Percentiles rank a stretch among this genome's conserved stretches.
Evolutionary conservation across 2,113 vertebrate genomes (phyloP).

Genomic region (Channa argus): DNA sequence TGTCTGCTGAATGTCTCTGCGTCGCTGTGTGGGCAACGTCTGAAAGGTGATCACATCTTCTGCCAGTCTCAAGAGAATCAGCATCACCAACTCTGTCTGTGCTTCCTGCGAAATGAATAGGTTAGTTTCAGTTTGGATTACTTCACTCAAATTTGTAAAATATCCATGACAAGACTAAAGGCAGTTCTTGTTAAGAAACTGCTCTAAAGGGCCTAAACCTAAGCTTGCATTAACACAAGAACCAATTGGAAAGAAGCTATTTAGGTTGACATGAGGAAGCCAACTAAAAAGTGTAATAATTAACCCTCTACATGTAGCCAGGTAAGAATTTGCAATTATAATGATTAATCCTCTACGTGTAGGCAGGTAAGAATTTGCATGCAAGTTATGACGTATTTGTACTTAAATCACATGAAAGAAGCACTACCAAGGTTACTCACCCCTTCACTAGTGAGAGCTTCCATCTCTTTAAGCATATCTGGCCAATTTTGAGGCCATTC

Average conservation of each 20-base stretch:
- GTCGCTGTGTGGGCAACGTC: slow-evolving; percentile 91
- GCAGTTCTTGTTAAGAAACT: not conserved
- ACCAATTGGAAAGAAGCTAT: not conserved
- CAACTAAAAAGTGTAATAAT: no score
- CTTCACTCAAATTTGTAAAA: not conserved
- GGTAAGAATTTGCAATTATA: no score
- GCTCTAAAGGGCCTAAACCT: not conserved
- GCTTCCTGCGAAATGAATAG: slow-evolving; percentile 84
- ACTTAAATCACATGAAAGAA: slow-evolving; percentile 22
- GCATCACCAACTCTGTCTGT: slow-evolving; percentile 97
- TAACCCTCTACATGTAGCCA: no score
- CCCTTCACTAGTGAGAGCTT: slow-evolving; percentile 90
- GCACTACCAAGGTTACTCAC: slow-evolving; percentile 75
- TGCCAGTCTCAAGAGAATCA: slow-evolving; percentile 93
- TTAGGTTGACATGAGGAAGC: not conserved
- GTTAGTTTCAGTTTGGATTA: not conserved
- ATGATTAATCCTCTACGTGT: not conserved
- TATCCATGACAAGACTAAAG: not conserved
- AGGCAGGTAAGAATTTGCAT: slow-evolving; percentile 37
- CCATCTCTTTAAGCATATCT: slow-evolving; percentile 96
- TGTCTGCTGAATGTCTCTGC: slow-evolving; percentile 96
- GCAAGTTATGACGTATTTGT: not conserved
- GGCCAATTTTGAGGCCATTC: slow-evolving; percentile 99
- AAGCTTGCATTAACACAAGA: not conserved
- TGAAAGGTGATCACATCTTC: slow-evolving; percentile 99